These are phyloP conservation scores for Polyodon spathula DNA, from an alignment of 2,113 vertebrate species.

Conservation along the genomic window DNA sequence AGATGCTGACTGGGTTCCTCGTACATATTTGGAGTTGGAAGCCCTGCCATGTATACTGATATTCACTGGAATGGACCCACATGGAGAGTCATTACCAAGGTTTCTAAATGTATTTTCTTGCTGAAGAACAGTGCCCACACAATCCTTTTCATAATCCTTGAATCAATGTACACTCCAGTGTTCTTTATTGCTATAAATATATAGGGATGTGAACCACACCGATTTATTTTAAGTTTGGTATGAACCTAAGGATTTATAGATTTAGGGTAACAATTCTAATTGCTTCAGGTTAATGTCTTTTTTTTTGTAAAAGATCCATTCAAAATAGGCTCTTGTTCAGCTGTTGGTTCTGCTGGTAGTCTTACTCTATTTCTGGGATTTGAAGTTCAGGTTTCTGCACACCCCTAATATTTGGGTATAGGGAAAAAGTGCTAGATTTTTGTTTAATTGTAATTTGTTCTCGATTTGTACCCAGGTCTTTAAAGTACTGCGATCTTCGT, in stretches of 20 bases:
- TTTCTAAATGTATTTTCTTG: constrained; percentile 26
- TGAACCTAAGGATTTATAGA: too few relatives aligned
- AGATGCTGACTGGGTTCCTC: constrained; percentile 81
- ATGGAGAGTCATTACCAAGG: constrained; percentile 89
- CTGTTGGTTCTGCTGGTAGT: too few relatives aligned
- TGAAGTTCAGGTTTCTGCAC: too few relatives aligned
- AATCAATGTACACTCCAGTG: neutral
- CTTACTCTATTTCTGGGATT: too few relatives aligned
- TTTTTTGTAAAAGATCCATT: too few relatives aligned
- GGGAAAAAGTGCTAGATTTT: neutral
- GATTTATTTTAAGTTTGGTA: too few relatives aligned
- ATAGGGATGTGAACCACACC: too few relatives aligned
- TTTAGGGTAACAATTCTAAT: too few relatives aligned
- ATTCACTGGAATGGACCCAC: constrained; percentile 81
- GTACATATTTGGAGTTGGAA: constrained; percentile 85
- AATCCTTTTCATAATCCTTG: neutral
- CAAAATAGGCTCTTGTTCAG: too few relatives aligned
- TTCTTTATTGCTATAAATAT: neutral
- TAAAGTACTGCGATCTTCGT: constrained; percentile 91
- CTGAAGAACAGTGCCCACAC: neutral
- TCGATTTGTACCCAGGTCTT: constrained; percentile 59
- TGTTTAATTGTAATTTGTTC: neutral
- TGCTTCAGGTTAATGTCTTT: too few relatives aligned
- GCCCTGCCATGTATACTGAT: constrained; percentile 93
- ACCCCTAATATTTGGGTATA: too few relatives aligned